These are phyloP conservation scores for Torymus tubicola DNA, from an alignment of 2,888 invertebrate species.

Conservation along the genomic window DNA sequence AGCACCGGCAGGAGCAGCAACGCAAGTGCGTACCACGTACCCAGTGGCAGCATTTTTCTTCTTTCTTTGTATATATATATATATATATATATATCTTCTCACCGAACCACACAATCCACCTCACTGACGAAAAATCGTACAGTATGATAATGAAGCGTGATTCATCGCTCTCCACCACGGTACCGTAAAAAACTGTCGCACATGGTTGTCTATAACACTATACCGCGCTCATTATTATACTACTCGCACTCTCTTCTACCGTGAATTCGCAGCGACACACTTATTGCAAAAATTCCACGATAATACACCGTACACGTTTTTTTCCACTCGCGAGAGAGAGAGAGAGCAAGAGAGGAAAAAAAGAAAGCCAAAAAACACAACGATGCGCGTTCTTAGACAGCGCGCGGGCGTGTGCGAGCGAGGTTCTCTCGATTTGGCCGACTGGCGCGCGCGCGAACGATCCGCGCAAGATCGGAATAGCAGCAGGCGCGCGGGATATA, in stretches of 20 bases:
- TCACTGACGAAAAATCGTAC: too few species aligned
- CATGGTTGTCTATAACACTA: neutral
- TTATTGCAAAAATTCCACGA: too few species aligned
- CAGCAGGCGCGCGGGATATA: constrained; percentile 63
- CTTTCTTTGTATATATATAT: constrained; percentile 1
- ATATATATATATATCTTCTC: neutral
- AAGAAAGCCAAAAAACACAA: too few species aligned
- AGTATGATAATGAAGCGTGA: neutral
- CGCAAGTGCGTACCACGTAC: constrained; percentile 59
- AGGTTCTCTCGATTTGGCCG: constrained; percentile 60
- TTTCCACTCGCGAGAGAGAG: too few species aligned
- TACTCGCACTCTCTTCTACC: too few species aligned
- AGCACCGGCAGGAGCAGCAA: constrained; percentile 62
- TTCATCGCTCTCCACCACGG: neutral
- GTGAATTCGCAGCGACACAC: too few species aligned
- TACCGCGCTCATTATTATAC: too few species aligned
- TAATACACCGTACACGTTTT: too few species aligned
- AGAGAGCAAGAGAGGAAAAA: too few species aligned
- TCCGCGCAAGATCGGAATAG: constrained; percentile 65
- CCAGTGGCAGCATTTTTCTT: constrained; percentile 60
- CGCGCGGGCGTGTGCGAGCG: too few species aligned
- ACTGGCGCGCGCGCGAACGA: constrained; percentile 61
- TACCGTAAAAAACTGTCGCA: neutral
- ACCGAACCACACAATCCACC: too few species aligned
- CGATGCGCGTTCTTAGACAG: too few species aligned